A percentile compares a stretch with the other conserved stretches of the same genome.
Conservation (phyloP, 2,113 vertebrate species). For the Gorsachius goisagi region DNA sequence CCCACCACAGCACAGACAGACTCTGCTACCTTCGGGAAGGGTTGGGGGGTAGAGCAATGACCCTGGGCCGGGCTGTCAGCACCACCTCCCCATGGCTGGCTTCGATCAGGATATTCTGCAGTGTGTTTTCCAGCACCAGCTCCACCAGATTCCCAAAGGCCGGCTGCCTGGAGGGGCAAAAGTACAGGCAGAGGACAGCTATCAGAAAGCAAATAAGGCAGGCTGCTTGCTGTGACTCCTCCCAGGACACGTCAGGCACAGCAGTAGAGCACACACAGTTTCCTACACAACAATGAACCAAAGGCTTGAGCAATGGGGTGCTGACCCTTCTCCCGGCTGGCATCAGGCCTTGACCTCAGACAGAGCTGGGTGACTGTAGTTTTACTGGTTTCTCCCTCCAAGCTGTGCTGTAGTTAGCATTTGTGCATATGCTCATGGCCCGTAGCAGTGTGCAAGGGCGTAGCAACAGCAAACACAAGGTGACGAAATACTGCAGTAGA, state of each 20-base stretch:
- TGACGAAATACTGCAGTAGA: background rate
- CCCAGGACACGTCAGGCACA: background rate
- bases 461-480: background rate
- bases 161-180: constrained; percentile 63
- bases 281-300: background rate
- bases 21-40: constrained; percentile 34
- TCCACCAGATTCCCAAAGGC: constrained; percentile 76
- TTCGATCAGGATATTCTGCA: constrained; percentile 90
- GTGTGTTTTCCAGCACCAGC: constrained; percentile 81
- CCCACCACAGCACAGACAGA: background rate
- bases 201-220: constrained; percentile 14
- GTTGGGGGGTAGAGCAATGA: constrained; percentile 71
- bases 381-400: background rate
- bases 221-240: background rate
- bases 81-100: constrained; percentile 85
- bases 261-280: background rate
- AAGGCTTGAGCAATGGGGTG: background rate
- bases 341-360: background rate
- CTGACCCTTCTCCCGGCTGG: background rate
- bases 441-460: background rate
- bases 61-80: constrained; percentile 77
- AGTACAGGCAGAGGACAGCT: background rate
- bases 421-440: background rate
- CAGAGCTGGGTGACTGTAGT: background rate
- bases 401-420: background rate